Conservation (phyloP, 1,140 invertebrate genomes). For the Steinernema feltiae region DNA sequence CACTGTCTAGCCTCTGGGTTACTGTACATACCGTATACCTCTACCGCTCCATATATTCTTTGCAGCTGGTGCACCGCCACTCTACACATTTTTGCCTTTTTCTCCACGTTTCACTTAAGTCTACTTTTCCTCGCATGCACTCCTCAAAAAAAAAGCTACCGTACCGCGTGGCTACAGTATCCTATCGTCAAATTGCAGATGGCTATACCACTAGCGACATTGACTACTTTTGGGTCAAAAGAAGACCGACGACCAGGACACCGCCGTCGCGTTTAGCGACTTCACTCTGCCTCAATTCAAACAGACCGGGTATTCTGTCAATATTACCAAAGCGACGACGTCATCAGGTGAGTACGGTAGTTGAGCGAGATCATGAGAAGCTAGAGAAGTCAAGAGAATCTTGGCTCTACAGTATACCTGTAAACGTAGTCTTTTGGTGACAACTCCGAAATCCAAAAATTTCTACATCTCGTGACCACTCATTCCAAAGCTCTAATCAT, state of each 20-base stretch:
- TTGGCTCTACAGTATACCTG: too few relatives aligned
- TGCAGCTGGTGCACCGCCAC: neutral
- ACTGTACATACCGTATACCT: conserved; percentile 14
- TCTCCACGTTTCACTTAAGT: neutral
- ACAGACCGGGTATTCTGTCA: conserved; percentile 48
- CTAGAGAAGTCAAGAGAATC: too few relatives aligned
- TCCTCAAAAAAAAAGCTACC: neutral
- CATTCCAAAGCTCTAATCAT: too few relatives aligned
- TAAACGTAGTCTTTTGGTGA: too few relatives aligned
- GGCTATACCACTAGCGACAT: conserved; percentile 40
- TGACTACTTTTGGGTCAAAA: conserved; percentile 45
- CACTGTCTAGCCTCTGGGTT: neutral
- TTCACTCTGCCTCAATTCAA: conserved; percentile 53
- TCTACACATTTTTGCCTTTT: neutral
- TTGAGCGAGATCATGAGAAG: too few relatives aligned
- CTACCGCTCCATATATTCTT: neutral
- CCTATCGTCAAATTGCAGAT: conserved; percentile 36
- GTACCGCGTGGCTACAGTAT: too few relatives aligned
- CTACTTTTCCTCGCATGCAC: neutral
- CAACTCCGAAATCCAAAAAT: too few relatives aligned
- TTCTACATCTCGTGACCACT: too few relatives aligned
- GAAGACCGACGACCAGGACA: conserved; percentile 24
- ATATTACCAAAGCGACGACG: conserved; percentile 47
- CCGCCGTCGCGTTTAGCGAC: conserved; percentile 44
- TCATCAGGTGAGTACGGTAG: conserved; percentile 44